Base-by-base conservation (phyloP, 1,140 invertebrate species). In the Trichonephila clavata region DNA sequence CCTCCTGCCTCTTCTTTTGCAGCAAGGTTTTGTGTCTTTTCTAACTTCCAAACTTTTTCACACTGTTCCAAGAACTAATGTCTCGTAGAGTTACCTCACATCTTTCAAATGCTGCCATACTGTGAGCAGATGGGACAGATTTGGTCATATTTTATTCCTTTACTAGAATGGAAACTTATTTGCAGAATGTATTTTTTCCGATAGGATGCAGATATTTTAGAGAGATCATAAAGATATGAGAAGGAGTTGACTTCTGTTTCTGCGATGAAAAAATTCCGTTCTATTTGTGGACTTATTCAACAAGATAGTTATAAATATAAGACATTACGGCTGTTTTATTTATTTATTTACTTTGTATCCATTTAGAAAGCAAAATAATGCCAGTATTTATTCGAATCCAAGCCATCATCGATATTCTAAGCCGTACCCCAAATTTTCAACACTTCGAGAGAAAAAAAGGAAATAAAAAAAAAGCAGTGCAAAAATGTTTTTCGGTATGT, bases 101-200 rank as follows among this genome's bases (percentile, higher is more conserved):
- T 90, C 59, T 88, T 90, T 80, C 68, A 77, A 68, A n/a, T 68
- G n/a, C 20, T 68, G 4, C 27, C 27, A 27, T 32, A 39, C 71
- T 32, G 18, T 20, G 61, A 63, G 81, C 21, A 50, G 50, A 83
- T 21, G 50, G 81, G 81, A 50, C 50, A 83, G 21, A 43, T 21
- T 83, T 83, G 81, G 21, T 68, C 81, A 92, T 92, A 92, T 86
- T 86, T 92, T 92, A 92, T 92, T 92, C 90, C 59, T 27, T 84
- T 61, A 68, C 16, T 57, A 21, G 59, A 20, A 57, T 68, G 81
- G 27, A 92, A 86, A 61, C 27, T 14, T 24, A 88, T 50, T 83
- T 16, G 14, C 24, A 63, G 4, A 6, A 63, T 63, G 61, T 21
- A 77, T 27, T 77, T 39, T 77, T 77, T 39, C 1, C 6, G 27